Base-by-base conservation (phyloP, 1,140 invertebrate genomes). In the Bursaphelenchus mucronatus region DNA sequence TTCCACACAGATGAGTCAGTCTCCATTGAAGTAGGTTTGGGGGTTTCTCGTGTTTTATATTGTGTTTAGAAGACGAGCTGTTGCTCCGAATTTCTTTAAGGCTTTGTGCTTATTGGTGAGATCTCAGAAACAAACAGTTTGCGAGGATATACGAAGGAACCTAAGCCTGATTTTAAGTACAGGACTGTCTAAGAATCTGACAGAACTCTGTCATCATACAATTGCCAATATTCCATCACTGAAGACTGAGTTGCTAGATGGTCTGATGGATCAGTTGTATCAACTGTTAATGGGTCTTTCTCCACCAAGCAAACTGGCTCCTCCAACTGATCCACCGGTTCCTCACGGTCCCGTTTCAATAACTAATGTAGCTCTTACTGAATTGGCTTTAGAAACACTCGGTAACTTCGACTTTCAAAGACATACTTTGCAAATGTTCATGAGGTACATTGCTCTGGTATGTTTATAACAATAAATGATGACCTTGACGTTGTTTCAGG, bases 341-440 rank as follows among this genome's bases (percentile, higher is more conserved):
- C 63, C 69, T 47, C 45, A 50, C 56, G 55, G 74, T 50, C 63
- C 79, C 15, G 64, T 84, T 57, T 86, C 87, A 69, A 80, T 82
- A 21, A 85, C 86, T 41, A 92, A 95, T 79, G 87, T 89, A 3
- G 84, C 87, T 9, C 91, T 88, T 57, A 89, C 92, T 53, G 92
- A 95, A 3, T 82, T 98, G 13, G 95, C 94, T 0, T 82, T 99
- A 1, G 87, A 90, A 77, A 97, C 94, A 3, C 86, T 99, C 0
- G 93, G 93, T 3, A 91, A 88, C 5, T 98, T 98, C 82, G 90
- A 97, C 81, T 98, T 98, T 83, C 90, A 96, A 82, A 86, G 87
- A 84, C 78, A 80, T 66, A 73, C 67, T 15, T 56, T 80, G n/a
- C 73, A 80, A 47, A 78, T 81, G 68, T 78, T 79, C 56, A 69